Percentiles rank a stretch among this genome's conserved stretches.
Evolutionary conservation across 2,888 invertebrate species (phyloP).

Genomic region (Nymphalis polychloros): DNA sequence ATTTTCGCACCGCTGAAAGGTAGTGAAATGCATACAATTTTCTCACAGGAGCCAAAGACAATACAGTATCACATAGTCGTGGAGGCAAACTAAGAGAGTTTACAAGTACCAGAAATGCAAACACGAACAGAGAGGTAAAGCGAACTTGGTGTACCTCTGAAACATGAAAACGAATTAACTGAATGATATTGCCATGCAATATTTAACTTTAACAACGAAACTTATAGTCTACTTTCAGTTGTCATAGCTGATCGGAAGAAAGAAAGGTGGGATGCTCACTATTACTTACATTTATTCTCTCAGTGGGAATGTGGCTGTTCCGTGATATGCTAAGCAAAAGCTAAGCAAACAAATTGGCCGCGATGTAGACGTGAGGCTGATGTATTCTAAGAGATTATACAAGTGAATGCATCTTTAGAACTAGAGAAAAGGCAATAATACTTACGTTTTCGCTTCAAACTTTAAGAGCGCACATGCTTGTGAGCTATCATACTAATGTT

Average conservation of each 20-base stretch:
- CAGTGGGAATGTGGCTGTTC: conserved; percentile 69
- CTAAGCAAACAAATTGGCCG: conserved; percentile 73
- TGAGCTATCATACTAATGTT: background rate
- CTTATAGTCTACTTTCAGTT: conserved; percentile 20
- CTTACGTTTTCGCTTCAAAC: conserved; percentile 16
- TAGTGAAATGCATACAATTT: conserved; percentile 61
- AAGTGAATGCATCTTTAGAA: conserved; percentile 36
- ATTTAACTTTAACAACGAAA: conserved; percentile 8
- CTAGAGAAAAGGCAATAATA: conserved; percentile 23
- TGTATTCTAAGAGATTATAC: conserved; percentile 38
- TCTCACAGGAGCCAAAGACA: conserved; percentile 69
- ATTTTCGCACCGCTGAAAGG: conserved; percentile 35
- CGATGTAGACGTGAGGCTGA: conserved; percentile 39
- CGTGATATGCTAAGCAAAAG: conserved; percentile 76
- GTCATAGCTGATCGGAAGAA: conserved; percentile 34
- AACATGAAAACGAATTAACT: conserved; percentile 42
- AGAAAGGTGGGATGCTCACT: conserved; percentile 55
- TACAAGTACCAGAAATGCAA: conserved; percentile 74
- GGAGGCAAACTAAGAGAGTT: conserved; percentile 72
- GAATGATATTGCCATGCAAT: background rate
- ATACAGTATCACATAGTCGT: conserved; percentile 69
- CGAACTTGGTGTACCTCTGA: conserved; percentile 50
- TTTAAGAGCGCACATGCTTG: conserved; percentile 11
- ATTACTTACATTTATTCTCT: conserved; percentile 62
- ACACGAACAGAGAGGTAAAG: conserved; percentile 65